Evolutionary conservation across 2,888 invertebrate species (phyloP).

Genomic region (Euclidia mi): DNA sequence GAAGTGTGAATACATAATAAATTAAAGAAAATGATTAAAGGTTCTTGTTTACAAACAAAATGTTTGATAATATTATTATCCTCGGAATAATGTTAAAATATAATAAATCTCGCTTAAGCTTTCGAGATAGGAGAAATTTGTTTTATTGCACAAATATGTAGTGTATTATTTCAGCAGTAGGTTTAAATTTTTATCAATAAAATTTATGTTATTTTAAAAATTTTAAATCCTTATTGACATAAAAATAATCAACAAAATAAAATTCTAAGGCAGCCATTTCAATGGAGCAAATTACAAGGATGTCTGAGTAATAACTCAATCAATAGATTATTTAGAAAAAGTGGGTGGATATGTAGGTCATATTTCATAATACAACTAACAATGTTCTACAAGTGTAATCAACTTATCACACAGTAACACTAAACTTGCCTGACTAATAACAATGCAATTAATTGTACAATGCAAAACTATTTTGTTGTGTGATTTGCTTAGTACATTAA

Average conservation of each 20-base stretch:
- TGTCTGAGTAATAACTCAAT: slow-evolving; percentile 21
- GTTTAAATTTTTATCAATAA: too few relatives aligned
- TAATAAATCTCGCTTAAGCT: too few relatives aligned
- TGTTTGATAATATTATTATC: too few relatives aligned
- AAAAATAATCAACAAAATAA: not conserved
- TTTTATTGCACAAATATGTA: too few relatives aligned
- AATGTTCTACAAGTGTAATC: slow-evolving; percentile 1
- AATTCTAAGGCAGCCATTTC: not conserved
- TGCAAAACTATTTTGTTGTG: not conserved
- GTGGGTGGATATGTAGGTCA: slow-evolving; percentile 64
- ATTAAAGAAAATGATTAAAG: too few relatives aligned
- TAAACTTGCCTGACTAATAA: not conserved
- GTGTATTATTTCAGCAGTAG: too few relatives aligned
- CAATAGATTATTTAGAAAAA: slow-evolving; percentile 48
- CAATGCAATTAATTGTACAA: not conserved
- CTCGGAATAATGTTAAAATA: too few relatives aligned
- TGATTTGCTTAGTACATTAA: not conserved
- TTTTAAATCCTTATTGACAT: too few relatives aligned
- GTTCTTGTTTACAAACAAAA: too few relatives aligned
- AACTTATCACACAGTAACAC: not conserved
- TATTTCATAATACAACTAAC: slow-evolving; percentile 7
- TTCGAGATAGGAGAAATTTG: too few relatives aligned
- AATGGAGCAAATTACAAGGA: slow-evolving; percentile 12
- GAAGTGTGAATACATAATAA: too few relatives aligned
- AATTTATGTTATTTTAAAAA: too few relatives aligned